Base-by-base conservation (phyloP, 2,888 invertebrate species). In the Eupithecia dodoneata region DNA sequence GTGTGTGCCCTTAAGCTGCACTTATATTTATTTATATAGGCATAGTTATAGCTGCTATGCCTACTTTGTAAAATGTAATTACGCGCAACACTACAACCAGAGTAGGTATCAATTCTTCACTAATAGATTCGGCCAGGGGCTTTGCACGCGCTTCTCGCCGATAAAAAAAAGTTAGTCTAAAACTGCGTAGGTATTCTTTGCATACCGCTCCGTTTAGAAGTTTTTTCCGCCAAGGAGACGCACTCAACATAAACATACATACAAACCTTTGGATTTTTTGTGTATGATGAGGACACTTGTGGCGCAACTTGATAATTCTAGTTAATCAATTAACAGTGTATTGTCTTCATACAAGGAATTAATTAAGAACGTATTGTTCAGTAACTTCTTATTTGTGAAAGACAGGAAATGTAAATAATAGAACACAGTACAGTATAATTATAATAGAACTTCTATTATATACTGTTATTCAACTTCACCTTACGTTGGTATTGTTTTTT, bases 281-380 rank as follows among this genome's bases (percentile, higher is more conserved):
- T 18, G 9, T 59, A 12, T 63, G 59, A 18, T 9, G 3, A 18
- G 10, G 3, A 63, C 6, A 63, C 10, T 10, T 63, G 30, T 74
- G 63, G 77, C 72, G 74, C 41, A 74, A 72, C 55, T 47, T 72
- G 70, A 75, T 74, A 72, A 70, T 77, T 72, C 70, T 70, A 75
- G 45, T 75, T 72, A 74, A 41, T 30, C 75, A 63, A 30, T 77
- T 75, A 75, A 12, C 12, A 3, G 13, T 72, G 15, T 74, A 72
- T 74, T 77, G 74, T 76, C 72, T 75, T 30, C 45, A 44, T 45
- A 3, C 18, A 10, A 45, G 45, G n/a, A 45, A 69, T 69, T n/a
- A 66, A 42, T 66, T 42, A 42, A 2, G 13, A 66, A 6, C 42
- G 44, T 59, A 71, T 71, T 75, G 70, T 72, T 42, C 30, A 44